Percentiles rank a stretch among this genome's conserved stretches.
Conservation (phyloP, 2,797 vertebrate species). For the Platalea minor region DNA sequence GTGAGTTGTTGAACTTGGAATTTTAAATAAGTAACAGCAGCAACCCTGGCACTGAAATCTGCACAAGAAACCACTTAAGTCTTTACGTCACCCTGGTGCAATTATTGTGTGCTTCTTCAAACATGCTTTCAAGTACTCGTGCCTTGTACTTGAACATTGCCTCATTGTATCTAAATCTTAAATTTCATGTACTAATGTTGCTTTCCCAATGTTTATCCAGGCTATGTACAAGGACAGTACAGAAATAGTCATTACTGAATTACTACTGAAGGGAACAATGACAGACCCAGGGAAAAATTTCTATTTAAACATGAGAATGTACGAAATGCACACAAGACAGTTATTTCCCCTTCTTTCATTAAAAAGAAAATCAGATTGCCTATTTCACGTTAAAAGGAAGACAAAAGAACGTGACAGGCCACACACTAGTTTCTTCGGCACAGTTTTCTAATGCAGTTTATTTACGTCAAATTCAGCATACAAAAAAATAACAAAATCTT, state of each 20-base stretch:
- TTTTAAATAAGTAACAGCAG: constrained; percentile 32
- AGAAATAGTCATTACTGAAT: background rate
- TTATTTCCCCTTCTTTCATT: background rate
- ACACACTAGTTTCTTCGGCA: background rate
- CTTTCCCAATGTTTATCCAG: background rate
- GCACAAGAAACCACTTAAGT: background rate
- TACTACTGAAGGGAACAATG: background rate
- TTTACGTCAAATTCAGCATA: background rate
- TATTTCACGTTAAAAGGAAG: background rate
- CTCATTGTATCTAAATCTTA: background rate
- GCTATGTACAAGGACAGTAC: background rate
- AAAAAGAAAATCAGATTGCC: background rate
- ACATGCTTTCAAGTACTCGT: background rate
- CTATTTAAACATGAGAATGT: background rate
- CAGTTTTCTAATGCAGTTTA: background rate
- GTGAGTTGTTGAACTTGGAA: background rate
- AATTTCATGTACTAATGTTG: background rate
- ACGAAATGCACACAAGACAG: background rate
- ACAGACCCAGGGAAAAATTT: background rate
- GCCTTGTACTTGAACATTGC: background rate
- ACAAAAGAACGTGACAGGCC: background rate
- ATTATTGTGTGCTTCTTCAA: background rate
- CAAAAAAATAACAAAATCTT: background rate
- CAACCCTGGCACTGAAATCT: background rate
- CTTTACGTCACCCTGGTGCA: background rate